These are phyloP conservation scores for Marmota flaviventris DNA, from an alignment of 2,113 vertebrate genomes.

Conservation along the genomic window DNA sequence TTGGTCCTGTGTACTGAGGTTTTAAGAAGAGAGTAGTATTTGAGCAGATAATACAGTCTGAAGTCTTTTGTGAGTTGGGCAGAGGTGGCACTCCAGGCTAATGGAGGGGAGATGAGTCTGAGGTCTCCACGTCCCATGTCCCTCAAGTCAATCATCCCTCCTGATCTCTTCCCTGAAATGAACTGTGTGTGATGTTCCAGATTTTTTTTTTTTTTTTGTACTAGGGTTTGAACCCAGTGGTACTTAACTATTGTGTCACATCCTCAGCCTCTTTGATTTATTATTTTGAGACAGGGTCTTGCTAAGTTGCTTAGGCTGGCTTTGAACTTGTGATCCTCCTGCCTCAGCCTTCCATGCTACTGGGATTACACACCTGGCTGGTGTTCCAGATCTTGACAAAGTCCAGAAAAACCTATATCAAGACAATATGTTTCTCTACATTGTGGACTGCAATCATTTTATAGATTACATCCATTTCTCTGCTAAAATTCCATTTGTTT, in stretches of 20 bases:
- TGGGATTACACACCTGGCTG: too few species aligned
- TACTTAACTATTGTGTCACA: too few species aligned
- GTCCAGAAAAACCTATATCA: slow-evolving; percentile 1
- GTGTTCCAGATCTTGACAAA: background rate
- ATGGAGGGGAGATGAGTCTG: background rate
- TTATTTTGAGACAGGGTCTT: too few species aligned
- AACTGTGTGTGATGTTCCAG: background rate
- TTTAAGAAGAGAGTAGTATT: background rate
- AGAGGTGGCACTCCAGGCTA: background rate
- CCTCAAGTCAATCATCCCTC: background rate
- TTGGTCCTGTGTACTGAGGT: background rate
- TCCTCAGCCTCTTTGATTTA: too few species aligned
- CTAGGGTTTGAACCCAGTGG: too few species aligned
- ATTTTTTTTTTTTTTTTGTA: background rate
- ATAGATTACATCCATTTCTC: background rate
- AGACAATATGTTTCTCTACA: background rate
- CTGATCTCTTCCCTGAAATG: background rate
- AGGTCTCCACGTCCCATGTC: background rate
- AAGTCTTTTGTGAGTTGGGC: background rate
- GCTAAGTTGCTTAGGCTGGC: too few species aligned
- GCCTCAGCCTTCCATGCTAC: too few species aligned
- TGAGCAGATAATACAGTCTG: background rate
- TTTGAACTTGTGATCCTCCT: too few species aligned
- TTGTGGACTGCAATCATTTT: background rate
- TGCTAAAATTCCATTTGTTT: background rate